Percentiles rank a stretch among this genome's conserved stretches.
Conservation (phyloP, 2,113 vertebrate genomes). For the Dromaius novaehollandiae region DNA sequence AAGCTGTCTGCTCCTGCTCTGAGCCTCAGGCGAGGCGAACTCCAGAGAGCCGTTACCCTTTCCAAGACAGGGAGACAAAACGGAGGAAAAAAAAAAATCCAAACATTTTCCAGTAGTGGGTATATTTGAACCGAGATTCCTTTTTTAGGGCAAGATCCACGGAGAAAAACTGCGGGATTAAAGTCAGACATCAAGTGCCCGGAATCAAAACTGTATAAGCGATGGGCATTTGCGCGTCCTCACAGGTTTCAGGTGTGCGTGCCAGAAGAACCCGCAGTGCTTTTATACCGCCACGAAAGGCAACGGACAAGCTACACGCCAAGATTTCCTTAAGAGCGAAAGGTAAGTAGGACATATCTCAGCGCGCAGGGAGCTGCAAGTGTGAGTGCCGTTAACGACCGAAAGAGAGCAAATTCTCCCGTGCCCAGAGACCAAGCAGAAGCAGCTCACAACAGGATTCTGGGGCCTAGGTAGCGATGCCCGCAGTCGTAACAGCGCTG, state of each 20-base stretch:
- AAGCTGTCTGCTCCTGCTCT: not conserved
- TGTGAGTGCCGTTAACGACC: not conserved
- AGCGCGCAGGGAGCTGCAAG: not conserved
- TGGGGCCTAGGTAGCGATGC: not conserved
- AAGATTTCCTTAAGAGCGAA: not conserved
- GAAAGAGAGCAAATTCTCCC: not conserved
- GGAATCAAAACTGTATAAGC: rapidly evolving
- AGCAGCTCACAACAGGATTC: not conserved
- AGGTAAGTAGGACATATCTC: rapidly evolving
- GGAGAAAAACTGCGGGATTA: not conserved
- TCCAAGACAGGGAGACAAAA: not conserved
- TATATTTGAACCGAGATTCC: not conserved
- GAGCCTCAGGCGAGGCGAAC: too few species aligned
- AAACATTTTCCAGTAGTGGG: not conserved
- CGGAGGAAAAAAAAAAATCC: too few species aligned
- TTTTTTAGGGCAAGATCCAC: not conserved
- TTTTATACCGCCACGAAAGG: rapidly evolving
- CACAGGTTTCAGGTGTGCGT: not conserved
- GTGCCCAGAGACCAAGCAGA: not conserved
- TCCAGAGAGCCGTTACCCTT: not conserved
- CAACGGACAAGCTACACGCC: not conserved
- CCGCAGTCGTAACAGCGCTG: not conserved
- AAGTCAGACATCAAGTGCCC: not conserved
- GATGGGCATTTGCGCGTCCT: not conserved
- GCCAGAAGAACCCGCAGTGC: not conserved